These are phyloP conservation scores for Tympanuchus pallidicinctus DNA, from an alignment of 2,113 vertebrate species.

Conservation along the genomic window DNA sequence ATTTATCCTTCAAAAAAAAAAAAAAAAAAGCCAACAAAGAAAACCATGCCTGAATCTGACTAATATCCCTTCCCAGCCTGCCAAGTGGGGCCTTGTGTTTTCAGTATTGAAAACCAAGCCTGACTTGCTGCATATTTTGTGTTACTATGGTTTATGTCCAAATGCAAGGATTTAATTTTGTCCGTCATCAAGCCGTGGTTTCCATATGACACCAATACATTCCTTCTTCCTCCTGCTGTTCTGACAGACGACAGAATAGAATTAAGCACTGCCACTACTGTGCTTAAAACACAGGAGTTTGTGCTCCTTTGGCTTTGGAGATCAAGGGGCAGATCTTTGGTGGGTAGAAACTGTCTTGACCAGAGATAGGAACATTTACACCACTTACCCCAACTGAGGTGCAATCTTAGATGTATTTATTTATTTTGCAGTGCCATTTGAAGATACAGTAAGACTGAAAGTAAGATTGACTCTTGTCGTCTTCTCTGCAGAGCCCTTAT, in stretches of 20 bases:
- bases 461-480: neutral
- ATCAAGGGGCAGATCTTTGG: slow-evolving; percentile 48
- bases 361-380: neutral
- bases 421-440: neutral
- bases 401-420: neutral
- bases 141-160: slow-evolving; percentile 73
- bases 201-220: slow-evolving; percentile 69
- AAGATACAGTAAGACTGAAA: neutral
- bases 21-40: slow-evolving; percentile 51
- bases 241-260: slow-evolving; percentile 64
- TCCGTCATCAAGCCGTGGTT: slow-evolving; percentile 56
- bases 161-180: slow-evolving; percentile 71
- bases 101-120: slow-evolving; percentile 63
- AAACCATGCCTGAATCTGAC: slow-evolving; percentile 69
- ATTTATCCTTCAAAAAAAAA: slow-evolving; percentile 63
- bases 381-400: neutral
- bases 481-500: neutral
- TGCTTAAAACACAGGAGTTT: slow-evolving; percentile 22
- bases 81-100: slow-evolving; percentile 73
- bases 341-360: neutral
- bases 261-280: slow-evolving; percentile 44
- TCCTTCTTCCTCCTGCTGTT: slow-evolving; percentile 66
- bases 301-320: slow-evolving; percentile 49
- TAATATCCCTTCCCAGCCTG: slow-evolving; percentile 66
- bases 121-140: slow-evolving; percentile 71